Evolutionary conservation across 2,888 invertebrate genomes (phyloP).

Genomic region (Lacanobia wlatinum): DNA sequence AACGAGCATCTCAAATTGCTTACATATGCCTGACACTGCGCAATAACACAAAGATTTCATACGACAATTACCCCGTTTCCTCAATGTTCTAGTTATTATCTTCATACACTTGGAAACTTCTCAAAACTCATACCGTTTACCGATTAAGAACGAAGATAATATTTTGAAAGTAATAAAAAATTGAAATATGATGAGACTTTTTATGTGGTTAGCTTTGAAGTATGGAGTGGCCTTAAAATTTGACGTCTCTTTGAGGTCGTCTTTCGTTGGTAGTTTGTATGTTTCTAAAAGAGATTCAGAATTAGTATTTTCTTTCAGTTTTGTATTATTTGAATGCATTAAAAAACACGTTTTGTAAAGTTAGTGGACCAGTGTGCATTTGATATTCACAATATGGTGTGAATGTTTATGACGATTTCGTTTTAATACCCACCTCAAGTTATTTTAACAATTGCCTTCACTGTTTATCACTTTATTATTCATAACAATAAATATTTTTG

Average conservation of each 20-base stretch:
- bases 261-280: conserved; percentile 1
- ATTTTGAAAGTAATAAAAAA: conserved; percentile 57
- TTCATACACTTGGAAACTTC: conserved; percentile 57
- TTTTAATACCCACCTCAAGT: no score
- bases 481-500: not conserved
- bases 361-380: no score
- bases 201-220: conserved; percentile 53
- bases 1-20: conserved; percentile 24
- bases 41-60: conserved; percentile 35
- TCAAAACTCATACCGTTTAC: conserved; percentile 63
- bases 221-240: conserved; percentile 22
- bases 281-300: not conserved
- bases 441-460: not conserved
- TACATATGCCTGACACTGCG: conserved; percentile 14
- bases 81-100: conserved; percentile 36
- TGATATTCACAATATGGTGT: not conserved
- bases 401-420: not conserved
- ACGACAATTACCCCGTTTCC: conserved; percentile 19
- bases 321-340: not conserved
- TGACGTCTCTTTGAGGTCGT: conserved; percentile 38
- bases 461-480: not conserved
- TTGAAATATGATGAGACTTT: conserved; percentile 35
- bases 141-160: conserved; percentile 65
- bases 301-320: not conserved
- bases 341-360: not conserved